Base-by-base conservation (phyloP, 2,888 invertebrate genomes). In the Shargacucullia verbasci region DNA sequence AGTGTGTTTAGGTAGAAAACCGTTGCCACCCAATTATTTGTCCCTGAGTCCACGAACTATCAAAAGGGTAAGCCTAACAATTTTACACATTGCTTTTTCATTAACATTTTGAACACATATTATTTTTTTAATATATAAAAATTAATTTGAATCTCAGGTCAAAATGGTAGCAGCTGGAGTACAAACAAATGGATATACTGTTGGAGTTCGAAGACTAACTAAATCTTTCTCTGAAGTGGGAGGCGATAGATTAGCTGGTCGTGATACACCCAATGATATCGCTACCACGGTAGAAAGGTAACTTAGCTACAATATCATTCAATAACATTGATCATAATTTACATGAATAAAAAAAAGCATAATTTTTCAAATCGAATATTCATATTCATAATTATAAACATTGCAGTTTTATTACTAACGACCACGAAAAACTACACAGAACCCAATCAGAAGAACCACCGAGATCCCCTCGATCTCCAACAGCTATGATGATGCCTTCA, bases 141-240 rank as follows among this genome's bases (percentile, higher is more conserved):
- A n/a, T n/a, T n/a, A n/a, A n/a, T n/a, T n/a, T n/a, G n/a, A 35
- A 13, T 8, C 37, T 31, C 0, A 97, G 95, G 97, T 98, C 14
- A 97, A 97, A 87, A 98, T 98, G 96, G 97, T 98, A 40, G 98
- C 98, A 10, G 98, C 98, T 83, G 98, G 97, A 14, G 98, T 98
- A 9, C 98, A 98, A 91, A 98, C 98, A 2, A 98, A 98, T 88
- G 98, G 98, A 0, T 92, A 95, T 59, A 91, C 96, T 55, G 87
- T 95, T 60, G 94, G 93, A 58, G 78, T 79, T 40, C 95, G 97
- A 73, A 96, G 97, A 88, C 91, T 98, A 62, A 97, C 96, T 38
- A 98, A 98, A 89, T 98, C 97, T 54, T 96, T 96, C 69, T 98
- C 98, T 2, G 98, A 98, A 92, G 97, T 97, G 38, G 90, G 91